A percentile compares a stretch with the other conserved stretches of the same genome.
Evolutionary conservation across 1,140 invertebrate species (phyloP).

Genomic region (Camponotus floridanus): DNA sequence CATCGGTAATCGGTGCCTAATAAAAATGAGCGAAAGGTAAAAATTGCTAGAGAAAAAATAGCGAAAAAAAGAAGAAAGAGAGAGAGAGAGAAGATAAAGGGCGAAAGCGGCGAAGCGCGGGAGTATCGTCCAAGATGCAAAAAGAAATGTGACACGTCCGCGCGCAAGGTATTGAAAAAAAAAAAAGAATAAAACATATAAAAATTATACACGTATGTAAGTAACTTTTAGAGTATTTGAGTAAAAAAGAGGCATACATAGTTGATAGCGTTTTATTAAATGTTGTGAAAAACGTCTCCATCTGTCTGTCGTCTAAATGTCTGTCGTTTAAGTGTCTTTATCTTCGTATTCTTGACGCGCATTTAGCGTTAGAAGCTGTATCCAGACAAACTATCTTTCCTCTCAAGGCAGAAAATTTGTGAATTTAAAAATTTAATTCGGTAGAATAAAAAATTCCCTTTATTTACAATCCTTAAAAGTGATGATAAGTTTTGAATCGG

Average conservation of each 20-base stretch:
- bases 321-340: slow-evolving; percentile 61
- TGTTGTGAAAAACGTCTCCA: slow-evolving; percentile 85
- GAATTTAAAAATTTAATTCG: background rate
- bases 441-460: background rate
- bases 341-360: slow-evolving; percentile 44
- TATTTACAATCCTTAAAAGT: background rate
- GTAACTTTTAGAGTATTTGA: slow-evolving; percentile 85
- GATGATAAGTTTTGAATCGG: background rate
- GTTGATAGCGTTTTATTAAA: slow-evolving; percentile 86
- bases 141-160: slow-evolving; percentile 75
- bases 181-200: slow-evolving; percentile 57
- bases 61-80: slow-evolving; percentile 44
- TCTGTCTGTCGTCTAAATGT: slow-evolving; percentile 74
- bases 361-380: background rate
- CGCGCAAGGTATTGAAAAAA: slow-evolving; percentile 58
- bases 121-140: slow-evolving; percentile 47
- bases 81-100: slow-evolving; percentile 4
- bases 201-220: slow-evolving; percentile 82
- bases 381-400: background rate
- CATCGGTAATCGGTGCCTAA: slow-evolving; percentile 72
- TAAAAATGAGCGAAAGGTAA: slow-evolving; percentile 57
- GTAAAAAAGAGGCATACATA: slow-evolving; percentile 84
- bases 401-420: background rate
- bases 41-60: slow-evolving; percentile 24
- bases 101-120: too few species aligned